A percentile compares a stretch with the other conserved stretches of the same genome.
Conservation (phyloP, 1,140 invertebrate genomes). For the Leptopilina clavipes region DNA sequence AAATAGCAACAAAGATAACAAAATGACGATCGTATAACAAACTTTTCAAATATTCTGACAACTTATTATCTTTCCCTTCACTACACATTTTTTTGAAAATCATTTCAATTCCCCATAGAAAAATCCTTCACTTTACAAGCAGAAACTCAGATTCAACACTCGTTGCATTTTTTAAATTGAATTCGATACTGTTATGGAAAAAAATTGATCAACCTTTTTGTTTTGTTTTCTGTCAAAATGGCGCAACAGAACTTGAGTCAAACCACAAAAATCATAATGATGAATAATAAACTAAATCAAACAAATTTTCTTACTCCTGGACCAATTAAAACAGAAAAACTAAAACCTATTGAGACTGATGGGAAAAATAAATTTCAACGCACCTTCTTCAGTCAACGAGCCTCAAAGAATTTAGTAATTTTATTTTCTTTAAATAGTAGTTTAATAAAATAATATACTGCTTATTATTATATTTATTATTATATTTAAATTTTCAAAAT, state of each 20-base stretch:
- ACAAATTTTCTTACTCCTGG: neutral
- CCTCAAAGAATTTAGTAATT: neutral
- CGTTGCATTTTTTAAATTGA: conserved; percentile 47
- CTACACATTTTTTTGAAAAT: neutral
- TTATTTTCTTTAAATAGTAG: neutral
- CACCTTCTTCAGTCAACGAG: neutral
- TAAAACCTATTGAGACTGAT: neutral
- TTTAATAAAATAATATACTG: no score
- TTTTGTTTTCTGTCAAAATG: conserved; percentile 47
- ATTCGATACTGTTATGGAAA: neutral
- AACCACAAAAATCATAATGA: neutral
- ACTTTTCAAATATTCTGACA: neutral
- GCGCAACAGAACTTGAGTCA: conserved; percentile 5
- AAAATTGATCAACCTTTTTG: conserved; percentile 45
- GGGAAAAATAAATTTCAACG: neutral
- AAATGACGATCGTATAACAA: neutral
- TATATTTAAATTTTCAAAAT: conserved; percentile 33
- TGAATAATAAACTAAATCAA: neutral
- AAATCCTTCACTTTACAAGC: conserved; percentile 3
- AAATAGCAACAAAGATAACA: neutral
- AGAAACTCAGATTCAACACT: neutral
- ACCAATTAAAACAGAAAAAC: neutral
- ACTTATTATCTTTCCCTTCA: neutral
- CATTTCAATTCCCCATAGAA: conserved; percentile 7
- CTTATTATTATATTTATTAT: no score